These are phyloP conservation scores for Ophion costatus DNA, from an alignment of 2,888 invertebrate species.

Conservation along the genomic window DNA sequence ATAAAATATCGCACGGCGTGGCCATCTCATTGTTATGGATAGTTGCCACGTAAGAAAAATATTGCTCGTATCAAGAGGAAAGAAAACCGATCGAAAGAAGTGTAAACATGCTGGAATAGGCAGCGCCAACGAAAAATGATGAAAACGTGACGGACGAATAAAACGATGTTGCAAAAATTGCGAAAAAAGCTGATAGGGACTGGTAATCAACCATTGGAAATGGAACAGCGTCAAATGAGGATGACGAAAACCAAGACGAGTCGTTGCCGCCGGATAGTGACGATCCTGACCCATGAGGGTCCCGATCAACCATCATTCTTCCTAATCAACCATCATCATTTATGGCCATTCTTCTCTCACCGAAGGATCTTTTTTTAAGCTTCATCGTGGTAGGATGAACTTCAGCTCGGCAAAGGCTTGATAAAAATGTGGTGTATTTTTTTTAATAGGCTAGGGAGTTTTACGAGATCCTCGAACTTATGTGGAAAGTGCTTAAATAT, in stretches of 20 bases:
- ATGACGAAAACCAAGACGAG: too few species aligned
- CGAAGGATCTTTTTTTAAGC: neutral
- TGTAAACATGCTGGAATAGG: neutral
- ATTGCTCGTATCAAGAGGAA: constrained; percentile 8
- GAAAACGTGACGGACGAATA: neutral
- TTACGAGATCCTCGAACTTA: constrained; percentile 13
- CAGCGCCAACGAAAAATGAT: constrained; percentile 1
- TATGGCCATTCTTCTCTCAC: neutral
- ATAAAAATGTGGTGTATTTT: neutral
- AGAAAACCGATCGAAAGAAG: constrained; percentile 6
- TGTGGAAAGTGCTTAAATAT: constrained; percentile 19
- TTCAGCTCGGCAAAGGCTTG: neutral
- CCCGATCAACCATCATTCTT: neutral
- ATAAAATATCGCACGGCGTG: constrained; percentile 53
- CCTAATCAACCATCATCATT: too few species aligned
- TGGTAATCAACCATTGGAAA: too few species aligned
- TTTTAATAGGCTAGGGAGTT: neutral
- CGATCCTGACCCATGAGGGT: neutral
- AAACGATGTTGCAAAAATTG: neutral
- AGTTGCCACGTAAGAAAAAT: constrained; percentile 1
- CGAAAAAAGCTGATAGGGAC: too few species aligned
- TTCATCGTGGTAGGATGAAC: neutral
- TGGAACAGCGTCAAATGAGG: too few species aligned
- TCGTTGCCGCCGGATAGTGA: neutral
- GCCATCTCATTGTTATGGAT: constrained; percentile 31